Evolutionary conservation across 2,888 invertebrate species (phyloP).

Genomic region (Parapristionchus giblindavisi): DNA sequence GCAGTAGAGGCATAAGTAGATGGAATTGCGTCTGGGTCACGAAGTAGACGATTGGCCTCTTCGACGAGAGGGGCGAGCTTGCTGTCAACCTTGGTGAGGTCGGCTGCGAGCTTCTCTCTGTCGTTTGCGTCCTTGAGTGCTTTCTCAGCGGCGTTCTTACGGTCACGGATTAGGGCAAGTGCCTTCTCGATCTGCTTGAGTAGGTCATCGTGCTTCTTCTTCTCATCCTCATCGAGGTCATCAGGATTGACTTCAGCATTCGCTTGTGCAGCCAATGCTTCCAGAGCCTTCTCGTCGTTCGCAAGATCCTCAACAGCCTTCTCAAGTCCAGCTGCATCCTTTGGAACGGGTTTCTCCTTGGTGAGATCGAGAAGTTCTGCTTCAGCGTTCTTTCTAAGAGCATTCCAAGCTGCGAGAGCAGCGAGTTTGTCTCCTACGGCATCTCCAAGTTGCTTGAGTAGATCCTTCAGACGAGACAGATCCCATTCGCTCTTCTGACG

Average conservation of each 20-base stretch:
- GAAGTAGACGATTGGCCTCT: conserved; percentile 41
- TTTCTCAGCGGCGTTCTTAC: conserved; percentile 32
- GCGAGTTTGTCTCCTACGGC: conserved; percentile 53
- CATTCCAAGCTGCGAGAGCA: conserved; percentile 53
- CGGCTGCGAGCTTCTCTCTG: conserved; percentile 4
- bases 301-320: conserved; percentile 17
- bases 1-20: conserved; percentile 32
- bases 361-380: conserved; percentile 41
- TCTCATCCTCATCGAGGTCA: conserved; percentile 19
- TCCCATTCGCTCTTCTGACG: conserved; percentile 51
- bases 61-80: conserved; percentile 48
- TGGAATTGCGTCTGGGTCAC: conserved; percentile 4
- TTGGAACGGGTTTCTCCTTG: conserved; percentile 13
- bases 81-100: conserved; percentile 27
- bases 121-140: conserved; percentile 38
- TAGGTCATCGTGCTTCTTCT: conserved; percentile 5
- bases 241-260: conserved; percentile 39
- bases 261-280: neutral
- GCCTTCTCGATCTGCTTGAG: conserved; percentile 32
- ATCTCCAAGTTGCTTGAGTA: conserved; percentile 46
- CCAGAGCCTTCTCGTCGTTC: conserved; percentile 24
- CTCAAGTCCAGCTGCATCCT: conserved; percentile 31
- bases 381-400: conserved; percentile 52
- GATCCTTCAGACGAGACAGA: conserved; percentile 50
- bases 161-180: neutral